These are phyloP conservation scores for Yasuhikotakia modesta DNA, from an alignment of 2,797 vertebrate species.

Conservation along the genomic window DNA sequence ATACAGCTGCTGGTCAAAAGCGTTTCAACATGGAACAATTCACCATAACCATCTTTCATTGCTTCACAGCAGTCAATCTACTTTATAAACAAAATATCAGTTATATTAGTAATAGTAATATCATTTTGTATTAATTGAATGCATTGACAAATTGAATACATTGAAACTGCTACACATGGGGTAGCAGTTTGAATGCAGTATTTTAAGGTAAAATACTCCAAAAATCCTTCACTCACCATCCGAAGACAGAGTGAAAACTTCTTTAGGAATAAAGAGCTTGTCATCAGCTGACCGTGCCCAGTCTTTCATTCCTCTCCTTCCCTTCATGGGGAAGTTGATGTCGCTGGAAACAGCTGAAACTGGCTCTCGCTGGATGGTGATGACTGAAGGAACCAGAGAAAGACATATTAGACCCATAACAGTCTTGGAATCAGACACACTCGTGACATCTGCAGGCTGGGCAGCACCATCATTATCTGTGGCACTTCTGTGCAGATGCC, in stretches of 20 bases:
- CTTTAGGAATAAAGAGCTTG: slow-evolving; percentile 96
- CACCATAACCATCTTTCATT: too few relatives aligned
- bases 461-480: slow-evolving; percentile 14
- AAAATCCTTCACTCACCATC: slow-evolving; percentile 75
- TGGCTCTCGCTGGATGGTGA: slow-evolving; percentile 94
- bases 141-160: neutral
- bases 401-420: slow-evolving; percentile 3
- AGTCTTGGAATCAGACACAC: slow-evolving; percentile 5
- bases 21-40: too few relatives aligned
- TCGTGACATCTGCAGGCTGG: neutral
- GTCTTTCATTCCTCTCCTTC: slow-evolving; percentile 96
- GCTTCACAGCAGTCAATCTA: too few relatives aligned
- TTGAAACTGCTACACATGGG: too few relatives aligned
- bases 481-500: neutral
- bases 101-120: neutral
- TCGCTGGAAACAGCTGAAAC: slow-evolving; percentile 95
- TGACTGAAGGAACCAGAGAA: slow-evolving; percentile 75
- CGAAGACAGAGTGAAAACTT: slow-evolving; percentile 87
- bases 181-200: neutral
- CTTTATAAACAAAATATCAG: neutral
- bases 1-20: too few relatives aligned
- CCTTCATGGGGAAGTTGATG: slow-evolving; percentile 97
- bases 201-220: neutral
- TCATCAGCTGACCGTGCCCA: slow-evolving; percentile 96
- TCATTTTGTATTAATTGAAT: too few relatives aligned